Conservation (phyloP, 1,140 invertebrate species). For the Leptinotarsa undecemlineata region DNA sequence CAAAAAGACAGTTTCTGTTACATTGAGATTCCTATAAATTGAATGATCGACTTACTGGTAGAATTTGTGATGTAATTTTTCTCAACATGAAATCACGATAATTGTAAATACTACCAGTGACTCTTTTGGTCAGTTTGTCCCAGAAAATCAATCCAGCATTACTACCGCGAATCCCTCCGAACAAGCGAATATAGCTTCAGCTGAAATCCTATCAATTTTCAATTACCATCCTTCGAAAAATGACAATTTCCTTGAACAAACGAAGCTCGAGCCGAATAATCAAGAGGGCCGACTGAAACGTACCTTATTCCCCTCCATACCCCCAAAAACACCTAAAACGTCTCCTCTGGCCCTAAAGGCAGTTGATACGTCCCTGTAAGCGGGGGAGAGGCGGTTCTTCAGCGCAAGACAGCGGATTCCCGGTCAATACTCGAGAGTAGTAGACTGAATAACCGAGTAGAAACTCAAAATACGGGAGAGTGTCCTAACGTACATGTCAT, state of each 20-base stretch:
- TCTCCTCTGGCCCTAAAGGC: neutral
- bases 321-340: neutral
- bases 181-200: neutral
- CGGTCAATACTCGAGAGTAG: constrained; percentile 46
- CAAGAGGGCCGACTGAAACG: neutral
- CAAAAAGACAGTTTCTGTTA: no score
- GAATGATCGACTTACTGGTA: neutral
- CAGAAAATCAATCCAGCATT: neutral
- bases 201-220: neutral
- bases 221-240: neutral
- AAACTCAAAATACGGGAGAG: constrained; percentile 15
- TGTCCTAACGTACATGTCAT: neutral
- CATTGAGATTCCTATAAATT: no score
- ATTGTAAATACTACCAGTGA: neutral
- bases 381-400: constrained; percentile 34
- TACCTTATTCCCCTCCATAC: neutral
- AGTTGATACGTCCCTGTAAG: constrained; percentile 38
- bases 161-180: neutral
- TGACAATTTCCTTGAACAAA: neutral
- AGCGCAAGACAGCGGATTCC: constrained; percentile 49
- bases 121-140: neutral
- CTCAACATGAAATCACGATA: neutral
- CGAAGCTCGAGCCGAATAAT: constrained; percentile 1
- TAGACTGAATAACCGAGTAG: constrained; percentile 1
- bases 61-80: neutral